Conservation (phyloP, 1,140 invertebrate genomes). For the Drosophila azteca region DNA sequence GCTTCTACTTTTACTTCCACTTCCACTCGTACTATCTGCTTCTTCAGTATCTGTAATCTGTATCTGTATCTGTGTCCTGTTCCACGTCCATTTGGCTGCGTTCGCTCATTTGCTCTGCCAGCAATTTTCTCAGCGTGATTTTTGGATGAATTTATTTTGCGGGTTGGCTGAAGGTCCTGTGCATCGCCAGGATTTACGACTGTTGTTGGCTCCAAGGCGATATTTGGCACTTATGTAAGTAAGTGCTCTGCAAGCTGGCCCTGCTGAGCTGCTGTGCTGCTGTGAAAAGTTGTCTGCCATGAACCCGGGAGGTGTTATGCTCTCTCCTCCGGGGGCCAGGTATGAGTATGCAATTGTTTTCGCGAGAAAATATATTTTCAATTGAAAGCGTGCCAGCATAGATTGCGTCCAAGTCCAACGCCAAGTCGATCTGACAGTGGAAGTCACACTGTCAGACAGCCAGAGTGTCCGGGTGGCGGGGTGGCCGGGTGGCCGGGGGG, state of each 20-base stretch:
- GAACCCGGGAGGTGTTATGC: conserved; percentile 6
- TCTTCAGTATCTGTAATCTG: background rate
- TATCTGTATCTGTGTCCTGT: background rate
- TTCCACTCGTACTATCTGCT: background rate
- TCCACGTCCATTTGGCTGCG: conserved; percentile 20
- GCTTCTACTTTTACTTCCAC: background rate
- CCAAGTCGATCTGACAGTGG: conserved; percentile 17
- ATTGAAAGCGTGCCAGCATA: conserved; percentile 26
- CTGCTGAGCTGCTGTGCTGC: background rate
- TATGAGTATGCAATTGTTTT: conserved; percentile 42
- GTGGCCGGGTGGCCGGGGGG: too few relatives aligned
- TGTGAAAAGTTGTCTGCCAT: conserved; percentile 37
- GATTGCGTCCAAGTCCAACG: conserved; percentile 6
- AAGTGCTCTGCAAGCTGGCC: conserved; percentile 18
- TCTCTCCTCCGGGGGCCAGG: conserved; percentile 6
- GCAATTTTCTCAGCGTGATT: conserved; percentile 60
- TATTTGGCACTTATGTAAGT: conserved; percentile 48
- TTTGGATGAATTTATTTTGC: conserved; percentile 60
- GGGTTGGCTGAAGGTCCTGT: conserved; percentile 16
- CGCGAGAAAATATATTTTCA: conserved; percentile 37
- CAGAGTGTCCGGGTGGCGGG: too few relatives aligned
- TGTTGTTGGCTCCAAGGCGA: conserved; percentile 8
- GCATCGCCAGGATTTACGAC: conserved; percentile 39
- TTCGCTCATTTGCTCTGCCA: conserved; percentile 60
- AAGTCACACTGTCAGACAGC: conserved; percentile 14